Evolutionary conservation across 2,888 invertebrate genomes (phyloP).

Genomic region (Hedychridium roseum): DNA sequence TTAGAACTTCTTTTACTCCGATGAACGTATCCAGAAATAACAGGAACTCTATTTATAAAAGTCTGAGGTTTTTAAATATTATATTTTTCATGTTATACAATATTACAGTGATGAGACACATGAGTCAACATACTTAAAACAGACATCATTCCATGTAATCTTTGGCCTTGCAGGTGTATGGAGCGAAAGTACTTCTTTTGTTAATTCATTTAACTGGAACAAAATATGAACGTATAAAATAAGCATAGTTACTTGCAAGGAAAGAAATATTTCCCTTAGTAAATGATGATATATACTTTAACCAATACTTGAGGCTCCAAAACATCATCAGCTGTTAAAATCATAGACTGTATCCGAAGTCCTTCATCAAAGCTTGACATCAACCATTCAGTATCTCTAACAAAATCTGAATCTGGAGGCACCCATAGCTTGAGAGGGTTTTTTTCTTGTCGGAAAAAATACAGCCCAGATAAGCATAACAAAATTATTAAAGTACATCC

Average conservation of each 20-base stretch:
- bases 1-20: constrained; percentile 36
- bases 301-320: constrained; percentile 70
- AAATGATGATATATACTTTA: constrained; percentile 17
- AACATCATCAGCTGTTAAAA: constrained; percentile 74
- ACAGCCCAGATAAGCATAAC: constrained; percentile 70
- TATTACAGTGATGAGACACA: background rate
- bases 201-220: constrained; percentile 66
- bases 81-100: constrained; percentile 20
- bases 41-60: constrained; percentile 51
- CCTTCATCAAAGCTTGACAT: constrained; percentile 73
- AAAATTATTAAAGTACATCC: constrained; percentile 68
- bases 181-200: constrained; percentile 63
- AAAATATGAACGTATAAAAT: too few species aligned
- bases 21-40: constrained; percentile 39
- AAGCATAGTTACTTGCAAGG: too few species aligned
- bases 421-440: constrained; percentile 82
- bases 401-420: constrained; percentile 75
- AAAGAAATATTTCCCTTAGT: background rate
- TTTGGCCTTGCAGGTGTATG: constrained; percentile 55
- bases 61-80: background rate
- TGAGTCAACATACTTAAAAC: constrained; percentile 65
- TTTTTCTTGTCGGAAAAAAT: constrained; percentile 76
- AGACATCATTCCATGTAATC: constrained; percentile 66
- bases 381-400: constrained; percentile 76
- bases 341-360: constrained; percentile 70